Base-by-base conservation (phyloP, 2,888 invertebrate genomes). In the Euproctis similis region DNA sequence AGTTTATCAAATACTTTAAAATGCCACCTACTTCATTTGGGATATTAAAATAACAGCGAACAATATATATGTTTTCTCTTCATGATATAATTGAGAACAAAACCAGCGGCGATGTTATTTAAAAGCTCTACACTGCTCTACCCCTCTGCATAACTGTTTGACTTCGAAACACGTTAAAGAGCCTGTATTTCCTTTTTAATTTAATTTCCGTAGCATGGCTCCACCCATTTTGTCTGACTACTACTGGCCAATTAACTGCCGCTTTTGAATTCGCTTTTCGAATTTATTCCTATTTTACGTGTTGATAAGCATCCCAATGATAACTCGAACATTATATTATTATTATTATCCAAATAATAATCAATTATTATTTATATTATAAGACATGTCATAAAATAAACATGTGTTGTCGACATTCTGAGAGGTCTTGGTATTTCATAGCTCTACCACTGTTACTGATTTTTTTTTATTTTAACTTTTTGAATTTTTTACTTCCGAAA, bases 251-350 rank as follows among this genome's bases (percentile, higher is more conserved):
- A 49, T 49, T 17, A 48, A 49, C 30, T 29, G 47, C 47, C 46
- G 55, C 54, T 66, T 59, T 54, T 53, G 54, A 48, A 68, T 67
- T 67, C 66, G 50, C 63, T 68, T 65, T 67, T 53, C 37, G 50
- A 51, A 54, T 56, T 46, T 20, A 39, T 40, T 35, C 47, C 44
- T 44, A 38, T 49, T 27, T 17, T 12, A 16, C 9, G 24, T 9
- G 16, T 14, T 5, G 8, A 9, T 8, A 18, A 10, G n/a, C 4
- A 19, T 22, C 19, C 12, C 6, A 16, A 24, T 9, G 23, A 23
- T 22, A n/a, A 22, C 8, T 3, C 3, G n/a, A 19, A 21, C 12
- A 25, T 30, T 21, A 14, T n/a, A 8, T n/a, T 16, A 8, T 20
- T 20, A 21, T 17, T 19, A 19, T 8, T 19, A 8, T 19, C 4